Evolutionary conservation across 2,797 vertebrate genomes (phyloP).

Genomic region (Morelia viridis): DNA sequence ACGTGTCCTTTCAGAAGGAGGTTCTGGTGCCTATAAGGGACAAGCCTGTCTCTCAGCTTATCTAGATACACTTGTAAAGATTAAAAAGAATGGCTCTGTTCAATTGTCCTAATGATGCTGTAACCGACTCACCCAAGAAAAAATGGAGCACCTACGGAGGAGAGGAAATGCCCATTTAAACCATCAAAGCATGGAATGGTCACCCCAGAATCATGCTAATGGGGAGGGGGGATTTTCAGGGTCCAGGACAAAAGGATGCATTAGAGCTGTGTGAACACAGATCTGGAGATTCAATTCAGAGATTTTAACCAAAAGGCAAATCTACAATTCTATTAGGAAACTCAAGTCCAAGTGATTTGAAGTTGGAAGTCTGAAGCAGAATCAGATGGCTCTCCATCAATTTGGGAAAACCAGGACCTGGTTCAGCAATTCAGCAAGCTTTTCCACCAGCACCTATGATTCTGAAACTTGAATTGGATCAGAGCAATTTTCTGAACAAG

Average conservation of each 20-base stretch:
- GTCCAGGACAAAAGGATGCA: neutral
- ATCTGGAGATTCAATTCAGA: too few relatives aligned
- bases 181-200: neutral
- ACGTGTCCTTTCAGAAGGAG: neutral
- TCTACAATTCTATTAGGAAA: too few relatives aligned
- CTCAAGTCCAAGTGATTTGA: too few relatives aligned
- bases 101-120: constrained; percentile 37
- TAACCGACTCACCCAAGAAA: constrained; percentile 31
- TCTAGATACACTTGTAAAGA: constrained; percentile 62
- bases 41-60: constrained; percentile 57
- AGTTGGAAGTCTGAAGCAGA: too few relatives aligned
- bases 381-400: neutral
- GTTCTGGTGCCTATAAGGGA: constrained; percentile 33
- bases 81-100: constrained; percentile 45
- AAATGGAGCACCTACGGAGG: neutral
- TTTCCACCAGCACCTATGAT: neutral
- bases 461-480: neutral
- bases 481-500: neutral
- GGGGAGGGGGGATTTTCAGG: neutral
- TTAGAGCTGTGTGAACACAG: too few relatives aligned
- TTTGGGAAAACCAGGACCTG: too few relatives aligned
- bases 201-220: neutral
- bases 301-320: too few relatives aligned
- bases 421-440: too few relatives aligned
- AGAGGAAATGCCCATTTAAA: constrained; percentile 21